Evolutionary conservation across 2,888 invertebrate species (phyloP).

Genomic region (Trichogramma dendrolimi): DNA sequence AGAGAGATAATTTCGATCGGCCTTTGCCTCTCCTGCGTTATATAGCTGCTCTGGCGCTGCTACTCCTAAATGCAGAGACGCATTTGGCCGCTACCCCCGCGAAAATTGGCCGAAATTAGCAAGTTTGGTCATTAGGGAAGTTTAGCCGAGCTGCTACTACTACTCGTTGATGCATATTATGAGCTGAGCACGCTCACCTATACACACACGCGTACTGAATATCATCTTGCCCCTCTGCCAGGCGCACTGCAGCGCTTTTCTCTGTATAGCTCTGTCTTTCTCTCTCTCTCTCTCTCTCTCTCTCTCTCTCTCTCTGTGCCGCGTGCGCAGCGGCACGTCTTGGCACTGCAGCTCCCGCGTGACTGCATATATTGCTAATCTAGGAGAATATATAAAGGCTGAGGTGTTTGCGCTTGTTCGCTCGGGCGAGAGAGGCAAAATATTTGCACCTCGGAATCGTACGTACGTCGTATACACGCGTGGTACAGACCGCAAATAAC

Average conservation of each 20-base stretch:
- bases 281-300: constrained; percentile 34
- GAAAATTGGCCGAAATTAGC: constrained; percentile 52
- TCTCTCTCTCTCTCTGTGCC: constrained; percentile 46
- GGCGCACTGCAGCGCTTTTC: too few relatives aligned
- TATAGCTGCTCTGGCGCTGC: too few relatives aligned
- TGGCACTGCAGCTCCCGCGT: neutral
- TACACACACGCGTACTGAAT: too few relatives aligned
- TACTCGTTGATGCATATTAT: constrained; percentile 21
- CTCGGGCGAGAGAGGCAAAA: neutral
- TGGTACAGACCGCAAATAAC: constrained; percentile 45
- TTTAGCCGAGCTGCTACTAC: constrained; percentile 42
- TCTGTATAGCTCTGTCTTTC: too few relatives aligned
- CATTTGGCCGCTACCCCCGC: constrained; percentile 6
- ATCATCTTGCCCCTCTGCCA: too few relatives aligned
- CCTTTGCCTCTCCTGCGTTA: too few relatives aligned
- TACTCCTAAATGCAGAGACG: too few relatives aligned
- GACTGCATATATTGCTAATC: neutral
- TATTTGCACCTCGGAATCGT: neutral
- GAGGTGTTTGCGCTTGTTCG: neutral
- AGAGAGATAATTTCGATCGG: too few relatives aligned
- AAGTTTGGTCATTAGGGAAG: constrained; percentile 53
- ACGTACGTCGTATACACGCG: too few relatives aligned
- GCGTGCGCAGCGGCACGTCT: neutral
- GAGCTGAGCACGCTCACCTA: too few relatives aligned
- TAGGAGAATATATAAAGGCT: neutral